Evolutionary conservation across 2,113 vertebrate genomes (phyloP).

Genomic region (Terrapene triunguis): DNA sequence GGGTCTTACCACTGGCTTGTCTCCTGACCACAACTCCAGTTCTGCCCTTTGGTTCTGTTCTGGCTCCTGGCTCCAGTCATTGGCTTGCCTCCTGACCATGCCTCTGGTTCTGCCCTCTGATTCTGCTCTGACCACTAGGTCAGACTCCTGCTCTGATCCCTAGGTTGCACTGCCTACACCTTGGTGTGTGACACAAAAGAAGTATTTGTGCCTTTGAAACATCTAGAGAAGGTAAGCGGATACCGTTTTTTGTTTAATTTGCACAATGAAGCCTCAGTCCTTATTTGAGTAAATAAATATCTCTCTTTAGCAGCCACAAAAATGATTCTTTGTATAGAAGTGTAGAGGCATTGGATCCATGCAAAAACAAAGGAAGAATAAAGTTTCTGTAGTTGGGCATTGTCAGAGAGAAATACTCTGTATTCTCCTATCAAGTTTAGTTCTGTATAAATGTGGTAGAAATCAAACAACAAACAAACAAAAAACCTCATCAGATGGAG

Average conservation of each 20-base stretch:
- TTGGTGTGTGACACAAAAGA: neutral
- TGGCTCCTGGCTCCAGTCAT: too few species aligned
- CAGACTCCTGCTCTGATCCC: too few species aligned
- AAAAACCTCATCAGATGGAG: too few species aligned
- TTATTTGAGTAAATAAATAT: neutral
- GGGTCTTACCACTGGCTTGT: too few species aligned
- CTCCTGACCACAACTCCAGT: too few species aligned
- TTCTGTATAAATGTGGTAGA: slow-evolving; percentile 34
- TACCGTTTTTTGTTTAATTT: neutral
- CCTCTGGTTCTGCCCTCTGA: too few species aligned
- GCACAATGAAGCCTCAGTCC: neutral
- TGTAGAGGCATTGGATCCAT: neutral
- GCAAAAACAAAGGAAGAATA: neutral
- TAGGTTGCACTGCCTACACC: neutral
- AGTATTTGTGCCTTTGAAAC: neutral
- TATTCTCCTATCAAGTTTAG: slow-evolving; percentile 59
- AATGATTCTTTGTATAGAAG: neutral
- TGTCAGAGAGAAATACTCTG: slow-evolving; percentile 54
- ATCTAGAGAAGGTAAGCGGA: neutral
- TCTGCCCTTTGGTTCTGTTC: too few species aligned
- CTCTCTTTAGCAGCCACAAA: slow-evolving; percentile 11
- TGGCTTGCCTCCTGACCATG: too few species aligned
- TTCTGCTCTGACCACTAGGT: too few species aligned
- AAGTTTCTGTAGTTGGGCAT: slow-evolving; percentile 26
- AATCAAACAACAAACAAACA: slow-evolving; percentile 47